Evolutionary conservation across 2,113 vertebrate species (phyloP).

Genomic region (Gymnocephalus cernua): DNA sequence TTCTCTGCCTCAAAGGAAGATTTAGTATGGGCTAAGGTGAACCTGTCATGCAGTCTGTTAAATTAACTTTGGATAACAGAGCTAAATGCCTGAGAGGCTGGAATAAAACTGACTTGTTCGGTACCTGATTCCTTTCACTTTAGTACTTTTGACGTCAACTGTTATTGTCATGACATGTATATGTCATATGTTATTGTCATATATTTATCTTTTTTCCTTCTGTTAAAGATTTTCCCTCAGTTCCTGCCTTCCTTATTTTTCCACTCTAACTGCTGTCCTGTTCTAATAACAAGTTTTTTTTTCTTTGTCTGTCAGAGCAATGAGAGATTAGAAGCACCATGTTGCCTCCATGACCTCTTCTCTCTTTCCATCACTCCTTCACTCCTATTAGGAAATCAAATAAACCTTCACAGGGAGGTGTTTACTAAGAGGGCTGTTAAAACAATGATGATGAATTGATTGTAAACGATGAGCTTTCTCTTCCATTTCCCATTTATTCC

Average conservation of each 20-base stretch:
- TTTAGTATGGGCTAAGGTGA: slow-evolving; percentile 31
- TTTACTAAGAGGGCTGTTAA: slow-evolving; percentile 49
- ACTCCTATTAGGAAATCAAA: slow-evolving; percentile 36
- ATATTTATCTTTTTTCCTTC: slow-evolving; percentile 6
- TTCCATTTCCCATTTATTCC: slow-evolving; percentile 1
- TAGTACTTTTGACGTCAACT: slow-evolving; percentile 4
- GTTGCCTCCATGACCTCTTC: slow-evolving; percentile 26
- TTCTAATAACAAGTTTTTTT: neutral
- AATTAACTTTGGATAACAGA: slow-evolving; percentile 27
- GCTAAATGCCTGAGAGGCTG: slow-evolving; percentile 14
- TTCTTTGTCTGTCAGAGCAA: neutral
- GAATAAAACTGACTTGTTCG: slow-evolving; percentile 7
- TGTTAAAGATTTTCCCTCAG: neutral
- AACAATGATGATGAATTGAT: slow-evolving; percentile 41
- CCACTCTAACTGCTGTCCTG: neutral
- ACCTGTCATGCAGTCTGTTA: slow-evolving; percentile 36
- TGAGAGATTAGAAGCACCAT: slow-evolving; percentile 8
- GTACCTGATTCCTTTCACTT: slow-evolving; percentile 11
- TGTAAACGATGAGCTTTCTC: slow-evolving; percentile 30
- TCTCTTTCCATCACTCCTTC: slow-evolving; percentile 19
- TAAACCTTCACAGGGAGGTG: slow-evolving; percentile 44
- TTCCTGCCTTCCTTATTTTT: slow-evolving; percentile 25
- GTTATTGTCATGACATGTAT: neutral
- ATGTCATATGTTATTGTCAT: neutral
- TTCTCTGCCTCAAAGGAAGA: slow-evolving; percentile 8